A percentile compares a stretch with the other conserved stretches of the same genome.
Conservation (phyloP, 2,113 vertebrate species). For the Amblyornis subalaris region DNA sequence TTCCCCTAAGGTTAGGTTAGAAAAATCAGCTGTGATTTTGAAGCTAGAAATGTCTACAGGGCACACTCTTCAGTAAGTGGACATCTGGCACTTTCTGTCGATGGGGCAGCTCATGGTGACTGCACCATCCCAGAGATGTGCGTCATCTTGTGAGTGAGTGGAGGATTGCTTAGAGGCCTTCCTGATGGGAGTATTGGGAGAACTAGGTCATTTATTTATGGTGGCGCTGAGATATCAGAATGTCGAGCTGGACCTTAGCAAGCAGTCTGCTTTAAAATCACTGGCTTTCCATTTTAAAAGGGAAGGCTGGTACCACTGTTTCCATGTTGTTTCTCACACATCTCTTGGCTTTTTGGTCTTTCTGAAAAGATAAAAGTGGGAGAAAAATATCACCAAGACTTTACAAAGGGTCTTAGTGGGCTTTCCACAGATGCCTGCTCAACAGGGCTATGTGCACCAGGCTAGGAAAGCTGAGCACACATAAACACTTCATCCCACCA, state of each 20-base stretch:
- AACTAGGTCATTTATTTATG: background rate
- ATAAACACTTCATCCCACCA: rapidly evolving
- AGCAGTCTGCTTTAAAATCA: background rate
- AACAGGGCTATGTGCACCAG: background rate
- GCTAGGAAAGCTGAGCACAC: rapidly evolving
- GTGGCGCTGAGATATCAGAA: background rate
- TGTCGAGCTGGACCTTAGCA: rapidly evolving
- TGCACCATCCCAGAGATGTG: background rate
- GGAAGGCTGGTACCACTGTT: background rate
- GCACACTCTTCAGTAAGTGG: background rate
- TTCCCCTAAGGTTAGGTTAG: background rate
- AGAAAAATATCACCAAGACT: background rate
- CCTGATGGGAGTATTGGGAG: background rate
- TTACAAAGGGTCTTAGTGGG: background rate
- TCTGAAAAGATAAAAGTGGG: background rate
- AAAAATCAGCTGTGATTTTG: background rate
- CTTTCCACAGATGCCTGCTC: background rate
- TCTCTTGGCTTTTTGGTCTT: background rate
- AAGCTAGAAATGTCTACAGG: background rate
- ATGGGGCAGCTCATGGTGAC: background rate
- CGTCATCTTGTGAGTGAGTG: rapidly evolving
- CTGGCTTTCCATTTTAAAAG: background rate
- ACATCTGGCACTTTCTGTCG: background rate
- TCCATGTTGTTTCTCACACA: background rate
- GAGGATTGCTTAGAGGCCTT: background rate